phyloP scores from a whole-genome alignment of 2,888 invertebrate genomes.

The Aphodius sticticus region DNA sequence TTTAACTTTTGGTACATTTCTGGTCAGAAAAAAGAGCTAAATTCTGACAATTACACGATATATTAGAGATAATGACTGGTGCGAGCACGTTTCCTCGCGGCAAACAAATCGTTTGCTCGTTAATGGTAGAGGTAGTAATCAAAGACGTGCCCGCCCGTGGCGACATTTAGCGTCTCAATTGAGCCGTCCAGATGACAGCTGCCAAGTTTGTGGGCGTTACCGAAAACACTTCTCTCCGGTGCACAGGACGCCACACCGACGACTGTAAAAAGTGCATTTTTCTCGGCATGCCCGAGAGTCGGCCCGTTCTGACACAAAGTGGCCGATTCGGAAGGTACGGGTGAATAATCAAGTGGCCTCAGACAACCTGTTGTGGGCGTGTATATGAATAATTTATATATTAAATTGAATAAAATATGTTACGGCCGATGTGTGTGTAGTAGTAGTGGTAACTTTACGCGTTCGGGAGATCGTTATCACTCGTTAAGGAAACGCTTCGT shows the following conservation, averaged over 20 bases:
- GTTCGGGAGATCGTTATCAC: neutral
- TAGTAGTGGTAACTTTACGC: neutral
- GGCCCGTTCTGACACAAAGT: slow-evolving; percentile 36
- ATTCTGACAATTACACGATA: slow-evolving; percentile 44
- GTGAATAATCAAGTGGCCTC: slow-evolving; percentile 40
- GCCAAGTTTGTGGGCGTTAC: slow-evolving; percentile 42
- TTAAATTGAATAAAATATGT: slow-evolving; percentile 43
- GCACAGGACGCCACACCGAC: slow-evolving; percentile 30
- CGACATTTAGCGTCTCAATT: slow-evolving; percentile 50
- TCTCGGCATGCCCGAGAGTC: slow-evolving; percentile 32
- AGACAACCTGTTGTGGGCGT: slow-evolving; percentile 41
- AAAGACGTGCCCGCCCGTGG: slow-evolving; percentile 49
- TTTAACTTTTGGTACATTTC: no score
- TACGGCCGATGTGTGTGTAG: slow-evolving; percentile 8
- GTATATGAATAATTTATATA: slow-evolving; percentile 45
- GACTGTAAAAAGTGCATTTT: slow-evolving; percentile 33
- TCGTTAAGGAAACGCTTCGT: neutral
- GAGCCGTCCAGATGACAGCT: slow-evolving; percentile 44
- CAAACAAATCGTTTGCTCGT: slow-evolving; percentile 49
- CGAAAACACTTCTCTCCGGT: slow-evolving; percentile 35
- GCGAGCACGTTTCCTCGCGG: slow-evolving; percentile 48
- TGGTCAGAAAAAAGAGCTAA: slow-evolving; percentile 32
- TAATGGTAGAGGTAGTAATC: slow-evolving; percentile 46
- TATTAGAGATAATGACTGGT: slow-evolving; percentile 51
- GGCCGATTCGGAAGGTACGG: slow-evolving; percentile 37